phyloP scores from a whole-genome alignment of 2,113 vertebrate species.

The Macrotus californicus region DNA sequence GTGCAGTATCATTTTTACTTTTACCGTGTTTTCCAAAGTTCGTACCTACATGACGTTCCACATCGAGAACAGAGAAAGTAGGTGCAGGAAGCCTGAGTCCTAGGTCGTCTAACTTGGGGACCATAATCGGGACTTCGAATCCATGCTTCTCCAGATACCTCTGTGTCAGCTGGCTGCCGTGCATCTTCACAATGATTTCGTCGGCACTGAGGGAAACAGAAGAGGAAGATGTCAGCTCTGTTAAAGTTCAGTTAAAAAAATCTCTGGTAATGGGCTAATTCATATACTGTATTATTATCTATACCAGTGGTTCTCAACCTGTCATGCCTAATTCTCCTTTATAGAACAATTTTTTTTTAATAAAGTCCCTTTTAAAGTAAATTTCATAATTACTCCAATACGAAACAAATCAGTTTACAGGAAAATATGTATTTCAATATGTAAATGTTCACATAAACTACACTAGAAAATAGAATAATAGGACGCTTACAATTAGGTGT shows the following conservation, averaged over 20 bases:
- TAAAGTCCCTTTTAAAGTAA: not conserved
- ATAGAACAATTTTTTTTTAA: not conserved
- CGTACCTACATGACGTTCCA: constrained; percentile 98
- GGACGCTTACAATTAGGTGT: not conserved
- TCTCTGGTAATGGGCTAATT: not conserved
- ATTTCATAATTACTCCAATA: constrained; percentile 6
- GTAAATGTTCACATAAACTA: not conserved
- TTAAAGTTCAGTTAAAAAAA: not conserved
- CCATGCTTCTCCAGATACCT: constrained; percentile 94
- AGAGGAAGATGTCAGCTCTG: constrained; percentile 1
- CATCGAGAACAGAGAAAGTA: constrained; percentile 92
- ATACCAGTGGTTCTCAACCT: not conserved
- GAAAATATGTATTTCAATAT: not conserved
- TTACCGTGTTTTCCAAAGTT: not conserved
- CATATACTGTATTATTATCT: not conserved
- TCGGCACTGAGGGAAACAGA: constrained; percentile 84
- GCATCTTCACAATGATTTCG: constrained; percentile 92
- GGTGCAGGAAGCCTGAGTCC: constrained; percentile 91
- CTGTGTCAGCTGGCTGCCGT: constrained; percentile 91
- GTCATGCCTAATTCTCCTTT: not conserved
- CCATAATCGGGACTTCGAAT: constrained; percentile 91
- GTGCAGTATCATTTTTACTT: constrained; percentile 3
- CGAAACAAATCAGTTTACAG: not conserved
- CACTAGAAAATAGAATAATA: not conserved
- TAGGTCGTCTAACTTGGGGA: constrained; percentile 91